Evolutionary conservation across 2,113 vertebrate species (phyloP).

Genomic region (Conger conger): DNA sequence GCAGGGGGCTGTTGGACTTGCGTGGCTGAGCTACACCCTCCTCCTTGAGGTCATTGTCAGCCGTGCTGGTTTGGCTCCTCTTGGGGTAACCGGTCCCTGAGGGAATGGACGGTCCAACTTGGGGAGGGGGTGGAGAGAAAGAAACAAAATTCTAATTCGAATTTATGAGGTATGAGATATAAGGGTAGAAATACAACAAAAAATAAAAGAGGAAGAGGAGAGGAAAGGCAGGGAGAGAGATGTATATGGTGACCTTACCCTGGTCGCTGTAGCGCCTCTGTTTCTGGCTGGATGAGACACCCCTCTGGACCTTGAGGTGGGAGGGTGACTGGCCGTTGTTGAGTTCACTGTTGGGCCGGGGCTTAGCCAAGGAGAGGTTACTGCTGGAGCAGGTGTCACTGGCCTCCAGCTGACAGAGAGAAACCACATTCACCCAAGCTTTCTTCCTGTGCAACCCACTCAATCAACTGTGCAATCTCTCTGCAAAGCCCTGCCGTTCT

Average conservation of each 20-base stretch:
- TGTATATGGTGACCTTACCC: too few relatives aligned
- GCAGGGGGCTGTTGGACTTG: conserved; percentile 85
- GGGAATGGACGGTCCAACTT: conserved; percentile 84
- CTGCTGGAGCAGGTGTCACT: conserved; percentile 88
- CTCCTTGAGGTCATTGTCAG: conserved; percentile 83
- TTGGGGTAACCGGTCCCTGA: conserved; percentile 84
- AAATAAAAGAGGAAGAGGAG: background rate
- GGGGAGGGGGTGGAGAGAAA: background rate
- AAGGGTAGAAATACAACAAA: background rate
- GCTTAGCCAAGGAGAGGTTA: conserved; percentile 84
- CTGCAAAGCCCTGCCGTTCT: background rate
- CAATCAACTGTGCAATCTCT: background rate
- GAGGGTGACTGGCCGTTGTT: conserved; percentile 89
- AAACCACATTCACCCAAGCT: background rate
- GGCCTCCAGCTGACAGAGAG: conserved; percentile 73
- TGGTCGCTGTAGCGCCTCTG: conserved; percentile 95
- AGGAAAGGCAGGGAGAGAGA: background rate
- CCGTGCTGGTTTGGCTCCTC: conserved; percentile 85
- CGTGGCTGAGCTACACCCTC: conserved; percentile 80
- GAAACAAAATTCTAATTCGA: too few relatives aligned
- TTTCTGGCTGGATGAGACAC: conserved; percentile 90
- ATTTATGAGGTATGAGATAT: too few relatives aligned
- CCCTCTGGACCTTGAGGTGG: conserved; percentile 93
- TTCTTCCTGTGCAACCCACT: background rate
- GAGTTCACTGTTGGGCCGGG: conserved; percentile 87